These are phyloP conservation scores for Brachionus rotundiformis DNA, from an alignment of 1,140 invertebrate species.

Conservation along the genomic window DNA sequence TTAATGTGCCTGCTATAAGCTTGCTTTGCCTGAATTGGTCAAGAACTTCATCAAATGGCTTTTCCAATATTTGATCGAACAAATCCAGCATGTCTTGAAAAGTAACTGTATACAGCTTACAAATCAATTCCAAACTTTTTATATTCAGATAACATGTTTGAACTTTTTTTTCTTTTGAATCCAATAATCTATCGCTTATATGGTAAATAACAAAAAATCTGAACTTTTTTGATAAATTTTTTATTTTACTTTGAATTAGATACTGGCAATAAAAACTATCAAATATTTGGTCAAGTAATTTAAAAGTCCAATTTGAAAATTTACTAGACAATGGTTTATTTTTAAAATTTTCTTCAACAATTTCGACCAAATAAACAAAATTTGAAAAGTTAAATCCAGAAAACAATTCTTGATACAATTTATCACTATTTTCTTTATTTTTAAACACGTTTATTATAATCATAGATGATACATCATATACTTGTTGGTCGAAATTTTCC, in stretches of 20 bases:
- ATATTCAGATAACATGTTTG: background rate
- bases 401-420: background rate
- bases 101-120: background rate
- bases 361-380: background rate
- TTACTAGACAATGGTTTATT: background rate
- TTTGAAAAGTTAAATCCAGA: background rate
- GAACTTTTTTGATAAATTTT: background rate
- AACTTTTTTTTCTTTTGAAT: background rate
- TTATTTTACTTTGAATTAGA: background rate
- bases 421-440: background rate
- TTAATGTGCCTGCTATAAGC: background rate
- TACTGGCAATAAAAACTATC: slow-evolving; percentile 3
- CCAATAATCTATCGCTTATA: slow-evolving; percentile 8
- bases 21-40: background rate
- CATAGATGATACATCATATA: background rate
- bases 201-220: background rate
- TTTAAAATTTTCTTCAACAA: slow-evolving; percentile 3
- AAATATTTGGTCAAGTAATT: background rate
- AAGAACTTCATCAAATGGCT: background rate
- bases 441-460: background rate
- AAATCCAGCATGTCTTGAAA: background rate
- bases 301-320: slow-evolving; percentile 28
- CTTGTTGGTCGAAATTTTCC: background rate
- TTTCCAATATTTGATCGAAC: background rate
- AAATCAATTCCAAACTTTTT: background rate